Percentiles rank a stretch among this genome's conserved stretches.
Evolutionary conservation across 2,797 vertebrate genomes (phyloP).

Genomic region (Poecilia picta): DNA sequence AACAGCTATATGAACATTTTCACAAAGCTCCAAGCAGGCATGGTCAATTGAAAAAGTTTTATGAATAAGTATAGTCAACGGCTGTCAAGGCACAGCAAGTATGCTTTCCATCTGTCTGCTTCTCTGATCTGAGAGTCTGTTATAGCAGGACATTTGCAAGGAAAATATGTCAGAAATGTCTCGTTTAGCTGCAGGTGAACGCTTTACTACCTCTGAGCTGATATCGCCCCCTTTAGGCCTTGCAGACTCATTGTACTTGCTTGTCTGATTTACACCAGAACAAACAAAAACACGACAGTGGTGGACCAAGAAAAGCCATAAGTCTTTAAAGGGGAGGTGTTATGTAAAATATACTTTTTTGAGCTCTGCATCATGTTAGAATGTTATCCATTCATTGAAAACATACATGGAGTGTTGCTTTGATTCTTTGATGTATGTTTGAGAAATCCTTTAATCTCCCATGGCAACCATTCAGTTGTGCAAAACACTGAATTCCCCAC

Average conservation of each 20-base stretch:
- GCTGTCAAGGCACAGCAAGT: slow-evolving; percentile 1
- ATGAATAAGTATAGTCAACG: slow-evolving; percentile 2
- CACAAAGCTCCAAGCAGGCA: background rate
- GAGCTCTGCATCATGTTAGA: too few species aligned
- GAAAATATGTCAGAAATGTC: slow-evolving; percentile 5
- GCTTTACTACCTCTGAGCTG: slow-evolving; percentile 14
- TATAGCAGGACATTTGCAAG: background rate
- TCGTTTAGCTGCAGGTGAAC: background rate
- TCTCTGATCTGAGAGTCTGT: background rate
- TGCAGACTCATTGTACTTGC: background rate
- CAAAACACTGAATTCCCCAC: too few species aligned
- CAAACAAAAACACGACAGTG: background rate
- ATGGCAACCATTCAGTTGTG: too few species aligned
- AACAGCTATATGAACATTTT: background rate
- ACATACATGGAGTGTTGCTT: too few species aligned
- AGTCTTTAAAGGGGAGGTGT: background rate
- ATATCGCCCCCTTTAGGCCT: background rate
- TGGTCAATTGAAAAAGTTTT: background rate
- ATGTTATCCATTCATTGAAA: too few species aligned
- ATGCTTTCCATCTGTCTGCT: background rate
- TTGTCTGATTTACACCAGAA: background rate
- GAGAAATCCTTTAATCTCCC: too few species aligned
- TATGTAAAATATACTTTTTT: too few species aligned
- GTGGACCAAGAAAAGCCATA: background rate
- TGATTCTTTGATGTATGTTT: too few species aligned